Conservation (phyloP, 64 coral and sea anemone species). For the Actinia equina region DNA sequence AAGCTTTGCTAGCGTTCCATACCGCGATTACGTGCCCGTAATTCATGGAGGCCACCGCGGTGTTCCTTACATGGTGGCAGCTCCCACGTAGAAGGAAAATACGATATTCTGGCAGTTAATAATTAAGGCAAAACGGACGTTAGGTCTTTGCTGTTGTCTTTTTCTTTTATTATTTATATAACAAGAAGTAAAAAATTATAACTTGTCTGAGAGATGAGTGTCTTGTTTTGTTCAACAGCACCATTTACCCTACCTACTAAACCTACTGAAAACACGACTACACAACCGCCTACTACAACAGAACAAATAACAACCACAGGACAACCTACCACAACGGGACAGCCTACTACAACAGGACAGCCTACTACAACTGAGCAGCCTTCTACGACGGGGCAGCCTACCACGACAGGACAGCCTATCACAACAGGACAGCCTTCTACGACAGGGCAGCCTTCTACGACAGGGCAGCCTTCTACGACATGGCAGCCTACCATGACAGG, state of each 20-base stretch:
- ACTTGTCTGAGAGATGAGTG: not conserved
- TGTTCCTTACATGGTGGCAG: no score
- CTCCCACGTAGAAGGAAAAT: no score
- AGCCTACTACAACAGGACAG: not conserved
- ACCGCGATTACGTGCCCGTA: no score
- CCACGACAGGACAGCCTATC: not conserved
- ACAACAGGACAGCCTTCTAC: not conserved
- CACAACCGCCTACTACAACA: constrained; percentile 11
- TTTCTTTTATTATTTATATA: no score
- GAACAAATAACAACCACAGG: not conserved
- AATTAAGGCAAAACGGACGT: no score
- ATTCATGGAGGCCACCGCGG: no score
- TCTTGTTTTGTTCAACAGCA: not conserved
- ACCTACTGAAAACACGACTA: not conserved
- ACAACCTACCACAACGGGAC: not conserved
- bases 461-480: not conserved
- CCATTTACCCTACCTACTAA: not conserved
- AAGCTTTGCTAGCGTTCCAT: no score
- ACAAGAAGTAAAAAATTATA: no score
- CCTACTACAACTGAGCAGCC: not conserved
- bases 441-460: not conserved
- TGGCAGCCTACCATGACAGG: not conserved
- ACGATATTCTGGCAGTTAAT: no score
- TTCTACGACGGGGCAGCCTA: not conserved
- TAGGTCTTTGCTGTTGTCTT: no score